Evolutionary conservation across 2,888 invertebrate species (phyloP).

Genomic region (Trissoscelio sp.): DNA sequence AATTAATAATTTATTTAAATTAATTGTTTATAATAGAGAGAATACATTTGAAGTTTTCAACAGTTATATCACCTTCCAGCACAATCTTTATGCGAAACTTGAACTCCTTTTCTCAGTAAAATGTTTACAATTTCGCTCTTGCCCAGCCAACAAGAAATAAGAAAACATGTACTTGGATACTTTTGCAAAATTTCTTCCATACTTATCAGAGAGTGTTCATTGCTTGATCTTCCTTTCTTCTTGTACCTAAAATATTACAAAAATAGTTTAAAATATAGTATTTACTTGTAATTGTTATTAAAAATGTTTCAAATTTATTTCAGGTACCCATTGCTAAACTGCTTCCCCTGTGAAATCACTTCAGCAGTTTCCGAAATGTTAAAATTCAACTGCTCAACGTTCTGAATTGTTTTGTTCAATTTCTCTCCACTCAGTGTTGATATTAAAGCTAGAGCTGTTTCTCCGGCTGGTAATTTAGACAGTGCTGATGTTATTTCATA

Average conservation of each 20-base stretch:
- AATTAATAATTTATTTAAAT: no score
- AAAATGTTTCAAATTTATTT: no score
- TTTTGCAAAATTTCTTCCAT: constrained; percentile 83
- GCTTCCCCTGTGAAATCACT: constrained; percentile 61
- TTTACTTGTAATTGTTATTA: no score
- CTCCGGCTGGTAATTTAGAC: constrained; percentile 78
- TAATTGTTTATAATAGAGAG: no score
- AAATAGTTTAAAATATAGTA: no score
- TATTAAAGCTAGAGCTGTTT: constrained; percentile 75
- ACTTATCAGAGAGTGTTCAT: constrained; percentile 76
- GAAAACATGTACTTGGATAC: constrained; percentile 85
- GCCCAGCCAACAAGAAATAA: constrained; percentile 87
- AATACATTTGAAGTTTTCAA: no score
- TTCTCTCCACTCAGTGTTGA: constrained; percentile 73
- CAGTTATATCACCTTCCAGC: constrained; percentile 90
- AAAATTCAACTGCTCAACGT: constrained; percentile 69
- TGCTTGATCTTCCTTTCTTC: constrained; percentile 74
- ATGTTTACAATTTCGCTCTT: constrained; percentile 85
- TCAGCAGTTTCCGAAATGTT: constrained; percentile 47
- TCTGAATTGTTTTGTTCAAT: constrained; percentile 72
- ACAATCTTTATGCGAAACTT: constrained; percentile 87
- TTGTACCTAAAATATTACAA: constrained; percentile 68
- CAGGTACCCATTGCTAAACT: constrained; percentile 71
- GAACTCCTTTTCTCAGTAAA: constrained; percentile 85
- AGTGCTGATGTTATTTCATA: constrained; percentile 77